Base-by-base conservation (phyloP, 2,888 invertebrate species). In the Amorpha juglandis region DNA sequence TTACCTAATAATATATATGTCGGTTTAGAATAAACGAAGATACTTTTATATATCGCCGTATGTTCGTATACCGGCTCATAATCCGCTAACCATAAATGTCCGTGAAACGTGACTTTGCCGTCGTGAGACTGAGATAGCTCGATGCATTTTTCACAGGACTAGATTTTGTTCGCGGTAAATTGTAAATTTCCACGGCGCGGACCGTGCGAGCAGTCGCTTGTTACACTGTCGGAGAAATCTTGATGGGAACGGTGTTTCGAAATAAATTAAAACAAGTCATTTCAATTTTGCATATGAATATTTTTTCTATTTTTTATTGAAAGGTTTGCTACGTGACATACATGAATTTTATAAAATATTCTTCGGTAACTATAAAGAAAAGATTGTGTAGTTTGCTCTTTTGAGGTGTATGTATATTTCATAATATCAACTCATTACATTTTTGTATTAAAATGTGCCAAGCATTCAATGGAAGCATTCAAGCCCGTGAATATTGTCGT, bases 41-140 rank as follows among this genome's bases (percentile, higher is more conserved):
- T n/a, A n/a, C n/a, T n/a, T n/a, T n/a, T 42, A 12, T 48, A 11
- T 47, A 6, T 9, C 33, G n/a, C 11, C 42, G 12, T n/a, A 33
- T 64, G 35, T 53, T 33, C 19, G n/a, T 21, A 33, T 45, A 51
- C 70, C 73, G 75, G 74, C 80, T 80, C 76, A 83, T 87, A 81
- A 78, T 77, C 78, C 79, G 76, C 80, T 86, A 82, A 78, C 79
- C 79, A 77, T 82, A 81, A 80, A 78, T 81, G 83, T 86, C 82
- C 82, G 78, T 76, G 77, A 80, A 85, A 90, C 90, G 90, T 91
- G 90, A 90, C 89, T 89, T 84, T 84, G 78, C 72, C 77, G 74
- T 64, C 68, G 72, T 67, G 63, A 84, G 82, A 81, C 80, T 78
- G 77, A 72, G 76, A 76, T 67, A 73, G 70, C 75, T 76, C 71